Base-by-base conservation (phyloP, 2,113 vertebrate species). In the Hipposideros armiger region DNA sequence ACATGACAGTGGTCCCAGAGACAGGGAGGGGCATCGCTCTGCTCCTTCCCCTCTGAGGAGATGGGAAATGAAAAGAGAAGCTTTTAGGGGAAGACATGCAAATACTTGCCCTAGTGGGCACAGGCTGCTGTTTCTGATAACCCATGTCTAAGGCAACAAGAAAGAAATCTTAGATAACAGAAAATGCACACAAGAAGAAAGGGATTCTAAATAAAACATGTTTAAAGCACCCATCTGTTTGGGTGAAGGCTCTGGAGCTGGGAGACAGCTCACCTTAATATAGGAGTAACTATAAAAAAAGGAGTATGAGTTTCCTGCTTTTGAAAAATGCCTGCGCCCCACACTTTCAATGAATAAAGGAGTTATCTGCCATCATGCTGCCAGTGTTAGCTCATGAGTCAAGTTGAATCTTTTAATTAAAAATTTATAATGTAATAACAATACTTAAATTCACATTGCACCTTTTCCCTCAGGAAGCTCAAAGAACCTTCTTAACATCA, bases 101-200 rank as follows among this genome's bases (percentile, higher is more conserved):
- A 93, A 93, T 47, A 58, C 58, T 40, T 67, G 69, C 32, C 80
- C 90, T n/a, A 20, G 70, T 64, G 58, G 77, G 60, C 82, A 86
- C 26, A 67, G 97, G 74, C 92, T 92, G 80, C 17, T 0, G 1
- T 24, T 89, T 64, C 85, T 62, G 80, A 90, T 87, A 96, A 89
- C 62, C 73, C 40, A 52, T 1, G 45, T 93, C 45, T 67, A 47
- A 90, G 67, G 87, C 42, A 40, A 22, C 19, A 67, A 94, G 77
- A 96, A 91, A 94, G 80, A 93, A 45, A 89, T 95, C 96, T 64
- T 50, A 82, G 80, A 72, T 86, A 97, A 94, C 4, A 95, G 97
- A 96, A 95, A 81, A 58, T 11, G 54, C 26, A 86, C 3, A 3
- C 1, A 40, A 40, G 87, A 54, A 76, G 58, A 69, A 85, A 87